phyloP scores from a whole-genome alignment of 1,140 invertebrate genomes.

The Bombus impatiens region DNA sequence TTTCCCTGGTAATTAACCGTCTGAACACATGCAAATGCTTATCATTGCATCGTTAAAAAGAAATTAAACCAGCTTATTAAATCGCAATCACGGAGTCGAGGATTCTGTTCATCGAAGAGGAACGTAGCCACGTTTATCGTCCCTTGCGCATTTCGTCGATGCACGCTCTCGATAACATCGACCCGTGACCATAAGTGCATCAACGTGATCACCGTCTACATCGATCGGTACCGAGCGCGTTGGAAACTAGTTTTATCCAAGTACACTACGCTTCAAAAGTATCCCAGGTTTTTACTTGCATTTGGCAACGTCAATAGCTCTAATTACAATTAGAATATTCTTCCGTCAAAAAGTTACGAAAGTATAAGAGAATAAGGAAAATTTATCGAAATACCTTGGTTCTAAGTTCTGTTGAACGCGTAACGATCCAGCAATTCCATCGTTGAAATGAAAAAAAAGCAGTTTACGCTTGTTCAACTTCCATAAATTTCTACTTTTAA shows the following conservation, averaged over 20 bases:
- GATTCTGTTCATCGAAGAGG: neutral
- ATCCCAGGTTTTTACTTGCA: neutral
- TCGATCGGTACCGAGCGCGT: neutral
- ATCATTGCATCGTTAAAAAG: neutral
- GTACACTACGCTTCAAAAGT: neutral
- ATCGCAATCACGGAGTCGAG: neutral
- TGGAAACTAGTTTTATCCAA: conserved; percentile 26
- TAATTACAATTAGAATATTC: too few relatives aligned
- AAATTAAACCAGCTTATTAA: conserved; percentile 10
- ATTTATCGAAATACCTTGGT: too few relatives aligned
- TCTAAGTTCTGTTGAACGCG: too few relatives aligned
- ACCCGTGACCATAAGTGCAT: neutral
- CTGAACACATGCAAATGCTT: neutral
- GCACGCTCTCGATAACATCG: neutral
- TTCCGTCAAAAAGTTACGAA: too few relatives aligned
- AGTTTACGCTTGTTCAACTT: too few relatives aligned
- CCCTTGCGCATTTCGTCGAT: neutral
- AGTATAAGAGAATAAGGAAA: too few relatives aligned
- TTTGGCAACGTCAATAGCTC: too few relatives aligned
- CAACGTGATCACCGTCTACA: neutral
- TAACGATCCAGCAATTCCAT: too few relatives aligned
- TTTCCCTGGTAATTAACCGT: neutral
- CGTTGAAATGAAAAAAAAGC: too few relatives aligned
- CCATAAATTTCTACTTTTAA: too few relatives aligned
- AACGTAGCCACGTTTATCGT: neutral